phyloP scores from a whole-genome alignment of 1,140 invertebrate species.

The Varroa destructor region DNA sequence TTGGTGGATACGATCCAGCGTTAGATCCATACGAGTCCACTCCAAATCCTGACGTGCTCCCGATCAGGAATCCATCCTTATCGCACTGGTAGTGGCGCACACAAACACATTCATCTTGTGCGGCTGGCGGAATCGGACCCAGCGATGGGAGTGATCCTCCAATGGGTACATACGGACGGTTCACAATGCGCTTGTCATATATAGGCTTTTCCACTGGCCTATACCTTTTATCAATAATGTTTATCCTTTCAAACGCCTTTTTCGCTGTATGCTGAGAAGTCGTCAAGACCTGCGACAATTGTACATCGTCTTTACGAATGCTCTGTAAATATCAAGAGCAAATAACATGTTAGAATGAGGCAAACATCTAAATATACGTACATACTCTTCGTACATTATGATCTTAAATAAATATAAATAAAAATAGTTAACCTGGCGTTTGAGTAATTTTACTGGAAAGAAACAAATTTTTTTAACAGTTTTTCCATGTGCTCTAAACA shows the following conservation, averaged over 20 bases:
- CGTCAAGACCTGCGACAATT: not conserved
- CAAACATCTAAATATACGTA: no score
- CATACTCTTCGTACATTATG: no score
- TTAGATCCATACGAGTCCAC: not conserved
- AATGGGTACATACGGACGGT: not conserved
- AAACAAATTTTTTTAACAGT: no score
- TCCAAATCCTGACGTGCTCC: not conserved
- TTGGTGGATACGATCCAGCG: conserved; percentile 22
- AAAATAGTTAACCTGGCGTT: no score
- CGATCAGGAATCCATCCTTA: conserved; percentile 10
- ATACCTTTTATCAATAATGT: not conserved
- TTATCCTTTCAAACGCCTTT: not conserved
- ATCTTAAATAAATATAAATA: no score
- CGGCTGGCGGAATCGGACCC: not conserved
- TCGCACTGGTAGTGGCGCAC: conserved; percentile 18
- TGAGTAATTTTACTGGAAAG: no score
- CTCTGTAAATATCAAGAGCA: not conserved
- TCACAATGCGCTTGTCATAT: conserved; percentile 8
- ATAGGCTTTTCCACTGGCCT: not conserved
- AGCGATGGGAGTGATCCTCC: not conserved
- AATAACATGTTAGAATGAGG: no score
- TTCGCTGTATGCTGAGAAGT: not conserved
- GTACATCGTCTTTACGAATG: conserved; percentile 19
- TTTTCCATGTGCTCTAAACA: no score
- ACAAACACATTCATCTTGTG: conserved; percentile 1